A percentile compares a stretch with the other conserved stretches of the same genome.
Evolutionary conservation across 2,888 invertebrate species (phyloP).

Genomic region (Ectemnius lituratus): DNA sequence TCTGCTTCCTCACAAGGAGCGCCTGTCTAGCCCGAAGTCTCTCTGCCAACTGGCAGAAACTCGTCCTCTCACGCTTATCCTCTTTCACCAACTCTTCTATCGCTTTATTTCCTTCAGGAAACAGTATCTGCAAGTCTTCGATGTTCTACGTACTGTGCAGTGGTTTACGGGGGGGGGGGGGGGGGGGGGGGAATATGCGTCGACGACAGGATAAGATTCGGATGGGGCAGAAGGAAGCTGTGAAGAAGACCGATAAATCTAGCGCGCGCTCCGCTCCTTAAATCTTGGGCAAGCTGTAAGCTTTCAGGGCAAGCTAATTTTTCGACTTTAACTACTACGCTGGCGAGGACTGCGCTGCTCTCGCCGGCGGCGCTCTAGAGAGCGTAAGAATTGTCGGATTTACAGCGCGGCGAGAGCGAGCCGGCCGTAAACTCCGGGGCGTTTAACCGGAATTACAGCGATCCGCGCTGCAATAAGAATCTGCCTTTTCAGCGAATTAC

Average conservation of each 20-base stretch:
- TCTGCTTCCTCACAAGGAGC: conserved; percentile 56
- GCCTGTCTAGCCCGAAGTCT: conserved; percentile 5
- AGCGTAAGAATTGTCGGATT: conserved; percentile 34
- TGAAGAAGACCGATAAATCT: neutral
- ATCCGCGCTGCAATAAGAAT: conserved; percentile 47
- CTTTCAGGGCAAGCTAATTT: conserved; percentile 5
- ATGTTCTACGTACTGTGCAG: no score
- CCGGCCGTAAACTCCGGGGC: conserved; percentile 34
- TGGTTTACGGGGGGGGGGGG: neutral
- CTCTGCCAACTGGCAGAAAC: no score
- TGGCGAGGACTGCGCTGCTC: neutral
- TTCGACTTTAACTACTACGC: conserved; percentile 1
- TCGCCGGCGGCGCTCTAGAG: neutral
- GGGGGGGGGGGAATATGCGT: neutral
- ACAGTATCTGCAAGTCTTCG: no score
- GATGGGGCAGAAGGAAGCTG: neutral
- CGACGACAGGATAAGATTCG: neutral
- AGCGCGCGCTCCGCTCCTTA: neutral
- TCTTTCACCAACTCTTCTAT: no score
- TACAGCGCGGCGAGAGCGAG: conserved; percentile 3
- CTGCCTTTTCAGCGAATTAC: conserved; percentile 49
- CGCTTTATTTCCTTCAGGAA: no score
- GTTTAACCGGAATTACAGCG: conserved; percentile 50
- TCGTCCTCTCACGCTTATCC: no score
- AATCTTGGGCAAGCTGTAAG: conserved; percentile 1